Base-by-base conservation (phyloP, 2,113 vertebrate genomes). In the Halcyon senegalensis region DNA sequence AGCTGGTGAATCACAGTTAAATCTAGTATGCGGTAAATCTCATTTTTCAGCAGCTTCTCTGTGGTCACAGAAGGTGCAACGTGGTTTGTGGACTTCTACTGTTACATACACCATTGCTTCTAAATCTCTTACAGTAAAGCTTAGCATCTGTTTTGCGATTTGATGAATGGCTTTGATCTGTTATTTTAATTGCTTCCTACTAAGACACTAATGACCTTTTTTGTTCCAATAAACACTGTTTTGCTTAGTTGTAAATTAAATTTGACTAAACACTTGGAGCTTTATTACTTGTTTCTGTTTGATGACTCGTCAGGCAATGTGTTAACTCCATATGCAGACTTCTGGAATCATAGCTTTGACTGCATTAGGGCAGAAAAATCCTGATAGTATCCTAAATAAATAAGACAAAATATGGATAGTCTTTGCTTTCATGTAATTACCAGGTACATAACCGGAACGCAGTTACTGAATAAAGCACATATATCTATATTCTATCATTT, bases 201-300 rank as follows among this genome's bases (percentile, higher is more conserved):
- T 97, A 98, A 98, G 97, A 97, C 94, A 97, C 92, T 98, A 98
- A 98, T 98, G 97, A 98, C 96, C 97, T 98, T 98, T 98, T 98
- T 98, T 98, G 95, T 98, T 98, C 97, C 96, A 98, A 97, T 98
- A 98, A 98, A 98, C 94, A 97, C 97, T 96, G 95, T 96, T 98
- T 98, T 97, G 93, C 95, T 98, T 97, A 97, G 96, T 96, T 98
- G 97, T 98, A 98, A 98, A 98, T 98, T 97, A 98, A 98, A 97
- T 97, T 97, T 97, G 98, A 97, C 97, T 96, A 97, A 98, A 97
- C 93, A 97, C 93, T 98, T 93, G 78, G 95, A 96, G 87, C 83
- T 93, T 95, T 95, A 97, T 95, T 97, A 96, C 96, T 97, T 97
- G 30, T 80, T 96, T 86, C 91, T 96, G 72, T 97, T 93, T 89